phyloP scores from a whole-genome alignment of 2,113 vertebrate species.

The Takifugu flavidus region DNA sequence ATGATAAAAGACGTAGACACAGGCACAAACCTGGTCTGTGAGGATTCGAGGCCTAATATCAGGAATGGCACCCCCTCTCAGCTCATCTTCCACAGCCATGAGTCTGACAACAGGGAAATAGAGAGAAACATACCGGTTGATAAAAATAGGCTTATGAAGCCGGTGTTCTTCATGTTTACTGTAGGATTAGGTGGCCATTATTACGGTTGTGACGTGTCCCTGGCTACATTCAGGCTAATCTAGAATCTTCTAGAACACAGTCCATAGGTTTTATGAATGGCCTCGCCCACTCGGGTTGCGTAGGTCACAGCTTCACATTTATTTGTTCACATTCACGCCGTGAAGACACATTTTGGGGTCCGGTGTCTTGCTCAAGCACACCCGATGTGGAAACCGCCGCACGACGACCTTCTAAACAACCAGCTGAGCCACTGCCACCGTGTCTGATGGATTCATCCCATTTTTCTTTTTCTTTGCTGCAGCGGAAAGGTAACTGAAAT shows the following conservation, averaged over 20 bases:
- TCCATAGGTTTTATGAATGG: too few species aligned
- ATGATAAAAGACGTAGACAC: conserved; percentile 69
- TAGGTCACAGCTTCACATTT: too few species aligned
- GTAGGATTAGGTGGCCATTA: conserved; percentile 56
- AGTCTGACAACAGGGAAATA: conserved; percentile 76
- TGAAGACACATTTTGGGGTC: too few species aligned
- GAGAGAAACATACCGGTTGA: conserved; percentile 67
- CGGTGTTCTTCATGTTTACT: conserved; percentile 50
- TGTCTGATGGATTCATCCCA: conserved; percentile 26
- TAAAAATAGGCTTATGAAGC: conserved; percentile 53
- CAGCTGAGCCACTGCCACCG: conserved; percentile 11
- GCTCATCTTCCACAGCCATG: conserved; percentile 81
- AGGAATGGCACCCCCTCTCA: conserved; percentile 79
- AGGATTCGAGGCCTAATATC: conserved; percentile 92
- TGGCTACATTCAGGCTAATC: conserved; percentile 15
- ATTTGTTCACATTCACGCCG: too few species aligned
- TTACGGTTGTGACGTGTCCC: conserved; percentile 56
- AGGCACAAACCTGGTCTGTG: conserved; percentile 91
- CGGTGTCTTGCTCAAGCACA: too few species aligned
- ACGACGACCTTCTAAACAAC: too few species aligned
- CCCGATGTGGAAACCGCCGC: too few species aligned
- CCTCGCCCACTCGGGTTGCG: too few species aligned
- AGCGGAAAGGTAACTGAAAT: neutral
- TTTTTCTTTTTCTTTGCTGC: neutral
- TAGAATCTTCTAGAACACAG: too few species aligned